Evolutionary conservation across 2,113 vertebrate genomes (phyloP), one percentile per base, ranked within the genome.

Genomic region (Carassius carassius): DNA sequence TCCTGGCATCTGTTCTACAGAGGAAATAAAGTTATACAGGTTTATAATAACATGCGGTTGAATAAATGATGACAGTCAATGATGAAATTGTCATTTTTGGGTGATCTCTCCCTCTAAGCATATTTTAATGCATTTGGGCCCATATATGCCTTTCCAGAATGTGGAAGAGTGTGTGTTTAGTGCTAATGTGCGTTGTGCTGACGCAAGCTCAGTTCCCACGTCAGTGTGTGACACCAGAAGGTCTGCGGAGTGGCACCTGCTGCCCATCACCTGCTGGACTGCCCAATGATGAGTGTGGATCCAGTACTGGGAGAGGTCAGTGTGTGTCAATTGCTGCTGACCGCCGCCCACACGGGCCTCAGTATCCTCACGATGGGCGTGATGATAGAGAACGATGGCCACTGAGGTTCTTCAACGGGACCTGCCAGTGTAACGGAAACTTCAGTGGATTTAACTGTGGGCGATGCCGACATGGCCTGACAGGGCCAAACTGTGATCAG

Each of bases 341-440:
- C 4, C 90, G 83, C 0, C 94, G 91, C 17, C 93, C 96, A 0
- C 75, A 94, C 3, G 97, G 97, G 5, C 94, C 96, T 0, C 97
- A 98, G 81, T 99, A 96, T 86, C 97, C 97, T 65, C 98, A 98
- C 85, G 92, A 91, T 0, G 97, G 96, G 1, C 86, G 96, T 87
- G 98, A 99, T 19, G 98, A 99, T 88, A 91, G 98, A 51, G 97
- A 99, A 77, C 94, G 94, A 32, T 99, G 98, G 98, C 98, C 98
- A 0, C 88, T 95, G 25, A 95, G 96, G 13, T 99, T 99, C 88
- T 99, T 96, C 88, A 99, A 98, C 88, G 90, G 96, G 77, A 98
- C 96, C 0, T 99, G 98, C 80, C 94, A 88, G 70, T 99, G 98
- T 0, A 91, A 87, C 2, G 93, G 90, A 0, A 97, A 96, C 91